Percentiles rank a stretch among this genome's conserved stretches.
Evolutionary conservation across 2,888 invertebrate species (phyloP).

Genomic region (Agrotis segetum): DNA sequence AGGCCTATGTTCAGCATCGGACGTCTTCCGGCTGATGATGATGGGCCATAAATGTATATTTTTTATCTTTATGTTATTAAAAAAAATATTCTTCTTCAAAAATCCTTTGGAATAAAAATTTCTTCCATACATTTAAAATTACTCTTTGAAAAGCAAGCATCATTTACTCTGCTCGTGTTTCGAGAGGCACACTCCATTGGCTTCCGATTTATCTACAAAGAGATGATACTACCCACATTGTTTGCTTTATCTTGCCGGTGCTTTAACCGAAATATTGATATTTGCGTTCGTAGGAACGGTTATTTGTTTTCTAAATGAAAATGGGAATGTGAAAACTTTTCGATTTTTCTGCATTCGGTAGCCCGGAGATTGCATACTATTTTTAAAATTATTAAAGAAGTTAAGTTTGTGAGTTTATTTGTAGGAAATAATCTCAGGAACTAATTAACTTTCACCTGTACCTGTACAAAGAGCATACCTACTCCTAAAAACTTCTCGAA

Average conservation of each 20-base stretch:
- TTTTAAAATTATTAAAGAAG: too few relatives aligned
- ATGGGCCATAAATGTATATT: too few relatives aligned
- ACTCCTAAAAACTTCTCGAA: too few relatives aligned
- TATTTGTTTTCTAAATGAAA: not conserved
- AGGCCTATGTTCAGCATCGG: too few relatives aligned
- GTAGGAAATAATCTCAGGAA: too few relatives aligned
- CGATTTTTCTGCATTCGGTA: too few relatives aligned
- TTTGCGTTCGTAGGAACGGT: not conserved
- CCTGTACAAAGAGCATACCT: too few relatives aligned
- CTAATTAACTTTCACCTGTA: too few relatives aligned
- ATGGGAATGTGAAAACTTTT: not conserved
- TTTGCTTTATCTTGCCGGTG: slow-evolving; percentile 9
- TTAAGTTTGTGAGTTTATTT: too few relatives aligned
- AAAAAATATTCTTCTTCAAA: not conserved
- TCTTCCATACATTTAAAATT: slow-evolving; percentile 9
- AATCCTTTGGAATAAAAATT: slow-evolving; percentile 1
- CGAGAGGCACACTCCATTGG: slow-evolving; percentile 35
- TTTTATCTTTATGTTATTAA: too few relatives aligned
- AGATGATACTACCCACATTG: slow-evolving; percentile 37
- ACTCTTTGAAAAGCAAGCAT: slow-evolving; percentile 38
- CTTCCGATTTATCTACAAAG: slow-evolving; percentile 30
- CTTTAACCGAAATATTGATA: slow-evolving; percentile 4
- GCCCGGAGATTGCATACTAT: too few relatives aligned
- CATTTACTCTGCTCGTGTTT: slow-evolving; percentile 36
- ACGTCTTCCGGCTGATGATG: too few relatives aligned